A percentile compares a stretch with the other conserved stretches of the same genome.
Evolutionary conservation across 2,797 vertebrate genomes (phyloP).

Genomic region (Melanotaenia boesemani): DNA sequence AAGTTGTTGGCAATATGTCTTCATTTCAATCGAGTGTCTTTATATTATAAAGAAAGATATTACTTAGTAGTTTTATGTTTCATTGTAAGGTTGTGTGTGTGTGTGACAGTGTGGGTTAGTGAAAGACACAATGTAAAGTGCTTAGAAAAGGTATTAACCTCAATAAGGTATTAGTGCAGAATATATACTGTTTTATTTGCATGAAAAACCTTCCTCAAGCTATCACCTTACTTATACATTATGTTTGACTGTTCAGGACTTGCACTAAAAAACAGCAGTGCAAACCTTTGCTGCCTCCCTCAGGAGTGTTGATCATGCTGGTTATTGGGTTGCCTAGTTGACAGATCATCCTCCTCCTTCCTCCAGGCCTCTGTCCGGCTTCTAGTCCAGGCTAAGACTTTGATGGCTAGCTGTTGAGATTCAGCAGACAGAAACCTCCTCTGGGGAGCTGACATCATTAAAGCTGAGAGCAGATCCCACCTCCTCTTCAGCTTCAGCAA

Average conservation of each 20-base stretch:
- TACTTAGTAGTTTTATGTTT: background rate
- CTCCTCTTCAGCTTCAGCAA: conserved; percentile 61
- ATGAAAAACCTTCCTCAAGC: background rate
- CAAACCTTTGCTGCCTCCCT: conserved; percentile 8
- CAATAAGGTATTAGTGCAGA: background rate
- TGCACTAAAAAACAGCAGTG: background rate
- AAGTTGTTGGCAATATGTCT: background rate
- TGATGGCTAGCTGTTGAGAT: conserved; percentile 76
- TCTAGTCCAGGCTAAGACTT: conserved; percentile 42
- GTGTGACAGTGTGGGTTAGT: background rate
- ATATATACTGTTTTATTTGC: background rate
- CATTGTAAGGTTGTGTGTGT: background rate
- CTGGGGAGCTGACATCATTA: conserved; percentile 82
- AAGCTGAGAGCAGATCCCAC: conserved; percentile 69
- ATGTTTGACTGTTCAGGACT: background rate
- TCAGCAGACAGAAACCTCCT: conserved; percentile 71
- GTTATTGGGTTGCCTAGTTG: conserved; percentile 42
- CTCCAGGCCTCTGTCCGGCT: conserved; percentile 39
- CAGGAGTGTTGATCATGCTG: conserved; percentile 12
- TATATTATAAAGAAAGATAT: background rate
- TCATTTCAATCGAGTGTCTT: background rate
- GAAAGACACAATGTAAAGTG: too few species aligned
- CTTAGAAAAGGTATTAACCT: too few species aligned
- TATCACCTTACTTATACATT: background rate
- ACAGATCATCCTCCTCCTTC: conserved; percentile 34